Base-by-base conservation (phyloP, 2,888 invertebrate genomes). In the Plagodis dolabraria region DNA sequence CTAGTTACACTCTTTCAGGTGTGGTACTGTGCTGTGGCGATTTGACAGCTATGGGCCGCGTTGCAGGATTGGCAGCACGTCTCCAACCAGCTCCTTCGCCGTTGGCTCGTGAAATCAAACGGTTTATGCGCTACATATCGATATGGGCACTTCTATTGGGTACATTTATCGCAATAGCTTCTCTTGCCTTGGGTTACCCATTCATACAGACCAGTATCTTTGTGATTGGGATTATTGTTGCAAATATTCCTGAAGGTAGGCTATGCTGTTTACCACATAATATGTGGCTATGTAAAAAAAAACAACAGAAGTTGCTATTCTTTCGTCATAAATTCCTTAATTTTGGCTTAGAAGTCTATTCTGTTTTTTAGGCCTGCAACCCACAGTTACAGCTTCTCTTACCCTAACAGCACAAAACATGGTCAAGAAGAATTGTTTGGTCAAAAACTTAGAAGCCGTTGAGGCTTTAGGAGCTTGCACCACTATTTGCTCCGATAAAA, bases 161-260 rank as follows among this genome's bases (percentile, higher is more conserved):
- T 60, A 94, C 99, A 10, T 96, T 98, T 53, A 99, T 99, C 94
- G 99, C 99, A 93, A 85, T 96, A 52, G 98, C 99, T 76, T 98
- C 99, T 57, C 96, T 99, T 85, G 94, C 96, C 74, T 95, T 99
- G 64, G 99, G 98, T 71, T 99, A 99, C 89, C 97, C 98, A 82
- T 99, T 99, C 96, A 95, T 99, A 81, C 99, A 99, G 87, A 99
- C 99, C 72, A 98, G 98, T 64, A 97, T 99, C 86, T 99, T 99
- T 94, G 95, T 99, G 69, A 99, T 99, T 87, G 94, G 94, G 73
- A 99, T 99, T 84, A 98, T 99, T 89, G 99, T 99, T 54, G 99
- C 99, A 64, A 99, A 99, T 92, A 99, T 99, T 76, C 99, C 99
- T 60, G 99, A 99, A 94, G 99, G 92, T 89, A 65, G 36, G 0